Evolutionary conservation across 1,140 invertebrate species (phyloP).

Genomic region (Scaptomyza graminum): DNA sequence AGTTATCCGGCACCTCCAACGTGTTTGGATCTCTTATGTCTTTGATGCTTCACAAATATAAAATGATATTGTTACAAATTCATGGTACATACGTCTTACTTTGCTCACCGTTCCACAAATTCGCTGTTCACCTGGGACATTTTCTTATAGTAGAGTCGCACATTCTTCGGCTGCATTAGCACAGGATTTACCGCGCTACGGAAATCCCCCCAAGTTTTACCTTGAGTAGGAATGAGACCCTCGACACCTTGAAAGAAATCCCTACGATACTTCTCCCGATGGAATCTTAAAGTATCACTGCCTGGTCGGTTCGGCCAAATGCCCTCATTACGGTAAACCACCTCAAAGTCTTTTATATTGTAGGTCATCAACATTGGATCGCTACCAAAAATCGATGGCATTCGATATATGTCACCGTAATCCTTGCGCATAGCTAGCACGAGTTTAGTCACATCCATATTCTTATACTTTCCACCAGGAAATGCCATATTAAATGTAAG

Average conservation of each 20-base stretch:
- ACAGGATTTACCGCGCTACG: constrained; percentile 84
- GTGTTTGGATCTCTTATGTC: constrained; percentile 84
- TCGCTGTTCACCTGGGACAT: constrained; percentile 84
- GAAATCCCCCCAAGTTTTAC: constrained; percentile 66
- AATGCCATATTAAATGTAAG: constrained; percentile 47
- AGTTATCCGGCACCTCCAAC: constrained; percentile 85
- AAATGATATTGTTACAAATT: constrained; percentile 62
- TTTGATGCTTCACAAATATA: constrained; percentile 81
- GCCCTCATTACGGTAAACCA: constrained; percentile 69
- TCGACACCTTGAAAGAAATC: constrained; percentile 65
- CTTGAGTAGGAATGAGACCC: constrained; percentile 64
- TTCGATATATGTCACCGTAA: constrained; percentile 59
- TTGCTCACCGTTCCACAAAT: constrained; percentile 59
- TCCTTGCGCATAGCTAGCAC: constrained; percentile 36
- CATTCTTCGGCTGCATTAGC: constrained; percentile 84
- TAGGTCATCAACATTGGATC: constrained; percentile 45
- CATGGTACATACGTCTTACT: not conserved
- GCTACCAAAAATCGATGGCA: constrained; percentile 61
- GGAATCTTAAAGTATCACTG: constrained; percentile 55
- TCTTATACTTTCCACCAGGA: constrained; percentile 70
- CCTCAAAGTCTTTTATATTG: constrained; percentile 72
- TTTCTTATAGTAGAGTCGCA: constrained; percentile 82
- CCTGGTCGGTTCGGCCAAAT: constrained; percentile 71
- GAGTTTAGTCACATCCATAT: constrained; percentile 49
- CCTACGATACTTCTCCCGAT: constrained; percentile 53